Evolutionary conservation across 2,797 vertebrate genomes (phyloP).

Genomic region (Leptoclinus maculatus): DNA sequence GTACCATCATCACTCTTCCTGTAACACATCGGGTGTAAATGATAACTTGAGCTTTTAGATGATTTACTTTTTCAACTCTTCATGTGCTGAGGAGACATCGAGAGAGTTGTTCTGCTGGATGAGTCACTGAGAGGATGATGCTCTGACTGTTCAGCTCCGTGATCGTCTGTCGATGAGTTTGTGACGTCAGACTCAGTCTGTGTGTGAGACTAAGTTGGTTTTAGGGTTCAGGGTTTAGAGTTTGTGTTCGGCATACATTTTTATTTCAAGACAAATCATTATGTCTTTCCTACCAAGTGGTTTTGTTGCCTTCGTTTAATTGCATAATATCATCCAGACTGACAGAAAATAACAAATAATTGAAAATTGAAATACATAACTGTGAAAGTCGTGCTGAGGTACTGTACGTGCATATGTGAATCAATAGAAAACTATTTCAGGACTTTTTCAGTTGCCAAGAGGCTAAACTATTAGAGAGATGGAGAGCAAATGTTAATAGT

Average conservation of each 20-base stretch:
- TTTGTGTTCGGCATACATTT: background rate
- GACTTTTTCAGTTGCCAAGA: too few relatives aligned
- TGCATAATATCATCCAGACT: too few relatives aligned
- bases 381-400: too few relatives aligned
- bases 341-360: too few relatives aligned
- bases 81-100: background rate
- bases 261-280: too few relatives aligned
- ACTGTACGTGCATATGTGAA: too few relatives aligned
- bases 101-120: conserved; percentile 25
- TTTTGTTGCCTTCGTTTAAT: too few relatives aligned
- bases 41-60: conserved; percentile 34
- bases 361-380: too few relatives aligned
- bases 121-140: conserved; percentile 51
- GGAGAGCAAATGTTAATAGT: background rate
- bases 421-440: too few relatives aligned
- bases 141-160: background rate
- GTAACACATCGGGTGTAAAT: conserved; percentile 19
- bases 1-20: conserved; percentile 3
- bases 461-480: background rate
- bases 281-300: too few relatives aligned
- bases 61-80: conserved; percentile 49
- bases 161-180: conserved; percentile 6
- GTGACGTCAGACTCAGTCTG: conserved; percentile 9
- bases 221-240: background rate
- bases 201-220: background rate